Evolutionary conservation across 2,113 vertebrate genomes (phyloP), one percentile per base, ranked within the genome.

Genomic region (Dipodomys spectabilis): DNA sequence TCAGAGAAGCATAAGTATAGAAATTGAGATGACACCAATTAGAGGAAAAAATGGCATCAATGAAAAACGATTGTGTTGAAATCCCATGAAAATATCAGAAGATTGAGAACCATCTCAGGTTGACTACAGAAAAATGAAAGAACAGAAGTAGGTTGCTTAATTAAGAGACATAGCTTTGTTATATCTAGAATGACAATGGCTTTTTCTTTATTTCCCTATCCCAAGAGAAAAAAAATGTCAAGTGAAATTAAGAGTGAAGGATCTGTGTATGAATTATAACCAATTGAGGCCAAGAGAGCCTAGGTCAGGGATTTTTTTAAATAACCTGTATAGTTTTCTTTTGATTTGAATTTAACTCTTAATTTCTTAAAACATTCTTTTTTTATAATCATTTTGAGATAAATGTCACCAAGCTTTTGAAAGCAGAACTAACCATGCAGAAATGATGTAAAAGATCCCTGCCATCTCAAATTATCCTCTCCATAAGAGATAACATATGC

Each of bases 391-490:
- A 78, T 39, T 84, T 90, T 79, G 64, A 90, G 95, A 74, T 92
- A 78, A 84, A 92, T 90, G 62, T 45, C 44, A 62, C 13, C 6
- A 30, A 11, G 10, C 4, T 39, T 92, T n/a, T 93, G 69, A 90
- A 88, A 95, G 73, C 89, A 20, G 27, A 90, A 53, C 11, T 32
- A 90, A 25, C 6, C 64, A 11, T 7, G 9, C 20, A 82, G 69
- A 88, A 35, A 78, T 49, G 60, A 87, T 84, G 45, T 32, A 83
- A 90, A 86, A 7, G 22, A 84, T 92, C 11, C n/a, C 86, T 83
- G 72, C 79, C 62, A 75, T 92, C 62, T 96, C 53, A 82, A 94
- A 89, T 86, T 80, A 67, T 49, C 28, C 45, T 90, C 64, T 85
- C 69, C 12, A 39, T 81, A 92, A 87, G 73, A 57, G 79, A 81